Conservation (phyloP, 2,113 vertebrate species). For the Mandrillus leucophaeus region DNA sequence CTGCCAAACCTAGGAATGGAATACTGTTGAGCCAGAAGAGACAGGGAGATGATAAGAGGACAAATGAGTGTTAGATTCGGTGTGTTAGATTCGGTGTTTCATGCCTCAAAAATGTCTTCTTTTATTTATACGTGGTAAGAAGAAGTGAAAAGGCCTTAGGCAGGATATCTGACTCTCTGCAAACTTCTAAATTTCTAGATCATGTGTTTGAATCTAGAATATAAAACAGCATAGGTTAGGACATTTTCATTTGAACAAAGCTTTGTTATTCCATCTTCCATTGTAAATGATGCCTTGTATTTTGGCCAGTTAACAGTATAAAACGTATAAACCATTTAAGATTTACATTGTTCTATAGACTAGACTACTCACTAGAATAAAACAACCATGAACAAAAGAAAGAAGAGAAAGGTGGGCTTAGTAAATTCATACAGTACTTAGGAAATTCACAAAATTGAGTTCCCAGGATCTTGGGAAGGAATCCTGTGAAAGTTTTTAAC, state of each 20-base stretch:
- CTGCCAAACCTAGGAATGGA: constrained; percentile 65
- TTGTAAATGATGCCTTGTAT: background rate
- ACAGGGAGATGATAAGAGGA: constrained; percentile 57
- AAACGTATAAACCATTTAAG: background rate
- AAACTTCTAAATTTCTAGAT: background rate
- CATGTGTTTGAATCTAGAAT: background rate
- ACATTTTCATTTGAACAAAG: background rate
- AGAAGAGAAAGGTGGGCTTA: background rate
- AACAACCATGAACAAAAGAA: background rate
- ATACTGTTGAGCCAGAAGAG: constrained; percentile 67
- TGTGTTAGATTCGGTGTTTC: background rate
- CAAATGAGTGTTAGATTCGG: constrained; percentile 15
- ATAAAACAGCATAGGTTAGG: background rate
- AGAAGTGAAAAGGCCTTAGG: background rate
- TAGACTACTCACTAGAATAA: background rate
- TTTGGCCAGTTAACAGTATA: constrained; percentile 2
- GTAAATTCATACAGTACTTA: background rate
- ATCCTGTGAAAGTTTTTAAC: background rate
- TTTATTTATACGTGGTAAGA: constrained; percentile 1
- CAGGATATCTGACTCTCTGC: background rate
- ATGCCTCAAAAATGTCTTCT: constrained; percentile 59
- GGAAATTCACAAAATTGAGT: background rate
- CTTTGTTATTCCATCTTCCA: background rate
- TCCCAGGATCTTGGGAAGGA: background rate
- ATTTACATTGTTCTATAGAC: background rate